Percentiles rank a stretch among this genome's conserved stretches.
Evolutionary conservation across 2,888 invertebrate genomes (phyloP).

Genomic region (Acrobasis repandana): DNA sequence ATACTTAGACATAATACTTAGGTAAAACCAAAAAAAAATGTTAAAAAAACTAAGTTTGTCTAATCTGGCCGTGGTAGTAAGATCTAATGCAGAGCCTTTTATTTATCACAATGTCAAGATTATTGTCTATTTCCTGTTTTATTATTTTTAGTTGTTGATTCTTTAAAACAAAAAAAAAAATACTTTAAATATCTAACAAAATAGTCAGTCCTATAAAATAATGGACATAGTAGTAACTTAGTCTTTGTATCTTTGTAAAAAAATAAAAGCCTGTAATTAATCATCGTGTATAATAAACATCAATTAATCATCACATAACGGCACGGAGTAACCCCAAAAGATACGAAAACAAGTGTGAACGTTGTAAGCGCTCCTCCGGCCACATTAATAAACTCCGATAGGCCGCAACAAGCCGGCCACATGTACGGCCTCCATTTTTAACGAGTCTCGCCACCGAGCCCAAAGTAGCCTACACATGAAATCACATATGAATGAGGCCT

Average conservation of each 20-base stretch:
- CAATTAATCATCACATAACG: conserved; percentile 32
- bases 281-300: not conserved
- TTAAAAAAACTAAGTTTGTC: no score
- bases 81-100: no score
- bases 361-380: conserved; percentile 54
- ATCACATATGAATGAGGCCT: conserved; percentile 81
- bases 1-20: no score
- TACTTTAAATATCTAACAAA: no score
- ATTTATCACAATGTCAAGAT: no score
- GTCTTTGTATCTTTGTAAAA: not conserved
- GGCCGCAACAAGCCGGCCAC: conserved; percentile 75
- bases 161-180: no score
- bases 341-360: conserved; percentile 58
- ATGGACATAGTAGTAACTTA: no score
- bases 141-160: no score
- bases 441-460: conserved; percentile 75
- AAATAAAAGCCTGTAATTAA: not conserved
- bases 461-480: conserved; percentile 82
- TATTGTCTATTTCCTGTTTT: no score
- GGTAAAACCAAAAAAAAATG: no score
- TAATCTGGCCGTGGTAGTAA: no score
- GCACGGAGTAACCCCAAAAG: conserved; percentile 36
- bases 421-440: conserved; percentile 78
- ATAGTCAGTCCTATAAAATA: no score
- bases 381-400: conserved; percentile 76